Conservation (phyloP, 1,140 invertebrate species). For the Chironomus tepperi region DNA sequence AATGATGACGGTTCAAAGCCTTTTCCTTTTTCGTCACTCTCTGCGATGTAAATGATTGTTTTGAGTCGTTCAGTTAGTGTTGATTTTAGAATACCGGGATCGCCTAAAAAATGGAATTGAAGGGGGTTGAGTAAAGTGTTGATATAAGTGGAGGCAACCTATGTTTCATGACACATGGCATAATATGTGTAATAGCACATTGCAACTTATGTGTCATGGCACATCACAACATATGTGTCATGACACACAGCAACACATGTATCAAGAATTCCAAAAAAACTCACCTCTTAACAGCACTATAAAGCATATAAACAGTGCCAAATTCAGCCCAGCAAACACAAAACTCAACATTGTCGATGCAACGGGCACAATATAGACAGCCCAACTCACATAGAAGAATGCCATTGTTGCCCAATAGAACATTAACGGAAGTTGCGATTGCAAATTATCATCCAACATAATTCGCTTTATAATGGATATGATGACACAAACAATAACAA, state of each 20-base stretch:
- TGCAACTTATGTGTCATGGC: too few relatives aligned
- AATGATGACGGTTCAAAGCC: slow-evolving; percentile 77
- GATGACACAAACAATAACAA: slow-evolving; percentile 57
- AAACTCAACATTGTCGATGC: slow-evolving; percentile 55
- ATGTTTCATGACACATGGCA: too few relatives aligned
- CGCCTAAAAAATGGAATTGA: slow-evolving; percentile 34
- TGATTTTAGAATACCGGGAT: slow-evolving; percentile 74
- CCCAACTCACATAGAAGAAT: slow-evolving; percentile 90
- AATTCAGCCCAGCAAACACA: slow-evolving; percentile 58
- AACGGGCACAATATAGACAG: slow-evolving; percentile 66
- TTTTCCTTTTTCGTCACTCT: slow-evolving; percentile 47
- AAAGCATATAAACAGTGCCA: slow-evolving; percentile 77
- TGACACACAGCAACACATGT: too few relatives aligned
- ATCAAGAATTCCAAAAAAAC: too few relatives aligned
- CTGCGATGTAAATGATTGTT: slow-evolving; percentile 84
- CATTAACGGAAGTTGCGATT: slow-evolving; percentile 74
- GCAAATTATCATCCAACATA: slow-evolving; percentile 72
- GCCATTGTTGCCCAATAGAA: slow-evolving; percentile 86
- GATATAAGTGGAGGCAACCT: too few relatives aligned
- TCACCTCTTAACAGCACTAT: slow-evolving; percentile 67
- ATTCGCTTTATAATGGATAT: slow-evolving; percentile 59
- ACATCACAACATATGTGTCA: too few relatives aligned
- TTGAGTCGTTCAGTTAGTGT: slow-evolving; percentile 71
- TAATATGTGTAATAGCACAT: too few relatives aligned
- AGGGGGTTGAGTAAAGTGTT: too few relatives aligned